These are phyloP conservation scores for Acanthosepion lycidas DNA, from an alignment of 2,888 invertebrate genomes.

Conservation along the genomic window DNA sequence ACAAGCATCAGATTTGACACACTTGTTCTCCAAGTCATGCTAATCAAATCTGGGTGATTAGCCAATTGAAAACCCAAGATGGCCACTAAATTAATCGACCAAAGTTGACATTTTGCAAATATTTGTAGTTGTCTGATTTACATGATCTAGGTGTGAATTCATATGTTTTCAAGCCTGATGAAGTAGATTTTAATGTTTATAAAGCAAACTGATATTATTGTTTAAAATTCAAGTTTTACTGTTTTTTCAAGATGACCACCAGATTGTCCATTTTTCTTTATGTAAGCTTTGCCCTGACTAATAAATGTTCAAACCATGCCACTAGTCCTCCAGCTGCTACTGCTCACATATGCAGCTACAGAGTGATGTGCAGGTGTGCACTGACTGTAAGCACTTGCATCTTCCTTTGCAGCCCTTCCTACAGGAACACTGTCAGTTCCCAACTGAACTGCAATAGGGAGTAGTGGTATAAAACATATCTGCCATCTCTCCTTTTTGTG, in stretches of 20 bases:
- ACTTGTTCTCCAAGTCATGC: neutral
- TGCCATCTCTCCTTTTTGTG: constrained; percentile 48
- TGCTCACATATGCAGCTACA: neutral
- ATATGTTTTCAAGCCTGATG: no score
- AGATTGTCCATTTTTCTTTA: no score
- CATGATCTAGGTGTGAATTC: no score
- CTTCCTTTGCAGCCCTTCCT: constrained; percentile 46
- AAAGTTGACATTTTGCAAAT: no score
- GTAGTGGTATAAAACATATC: constrained; percentile 42
- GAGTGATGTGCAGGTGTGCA: neutral
- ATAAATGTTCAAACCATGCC: neutral
- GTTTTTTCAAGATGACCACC: no score
- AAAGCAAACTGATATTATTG: no score
- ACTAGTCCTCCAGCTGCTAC: neutral
- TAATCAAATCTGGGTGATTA: no score
- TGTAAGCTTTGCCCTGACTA: neutral
- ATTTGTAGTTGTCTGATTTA: no score
- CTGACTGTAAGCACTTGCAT: neutral
- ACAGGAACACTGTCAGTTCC: constrained; percentile 48
- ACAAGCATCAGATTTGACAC: neutral
- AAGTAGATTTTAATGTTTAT: no score
- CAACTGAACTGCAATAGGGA: constrained; percentile 23
- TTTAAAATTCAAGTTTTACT: no score
- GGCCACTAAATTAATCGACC: no score
- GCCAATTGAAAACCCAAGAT: no score